A percentile compares a stretch with the other conserved stretches of the same genome.
phyloP scores from a whole-genome alignment of 1,140 invertebrate genomes.

The Leptinotarsa undecemlineata region DNA sequence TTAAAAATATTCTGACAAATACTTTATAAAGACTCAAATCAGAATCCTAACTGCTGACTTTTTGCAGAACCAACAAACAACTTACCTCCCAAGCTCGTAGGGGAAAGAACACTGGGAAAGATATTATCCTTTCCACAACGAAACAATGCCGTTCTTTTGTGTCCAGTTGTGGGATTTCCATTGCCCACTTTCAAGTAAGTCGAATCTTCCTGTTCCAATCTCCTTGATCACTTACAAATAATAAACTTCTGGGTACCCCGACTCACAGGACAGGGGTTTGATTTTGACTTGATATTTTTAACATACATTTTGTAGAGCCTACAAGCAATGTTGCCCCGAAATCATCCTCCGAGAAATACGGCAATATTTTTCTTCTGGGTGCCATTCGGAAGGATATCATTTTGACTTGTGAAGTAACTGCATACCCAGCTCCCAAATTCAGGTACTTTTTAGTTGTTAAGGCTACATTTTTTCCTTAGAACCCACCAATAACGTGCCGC shows the following conservation, averaged over 20 bases:
- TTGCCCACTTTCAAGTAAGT: constrained; percentile 71
- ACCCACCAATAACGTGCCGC: constrained; percentile 68
- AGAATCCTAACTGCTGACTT: constrained; percentile 45
- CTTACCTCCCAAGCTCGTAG: constrained; percentile 59
- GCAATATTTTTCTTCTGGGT: constrained; percentile 70
- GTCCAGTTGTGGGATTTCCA: constrained; percentile 71
- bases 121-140: constrained; percentile 60
- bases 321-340: constrained; percentile 69
- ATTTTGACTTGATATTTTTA: neutral
- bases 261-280: neutral
- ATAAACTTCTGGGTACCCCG: too few species aligned
- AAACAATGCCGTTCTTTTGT: constrained; percentile 53
- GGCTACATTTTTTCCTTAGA: constrained; percentile 57
- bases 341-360: constrained; percentile 67
- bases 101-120: constrained; percentile 55
- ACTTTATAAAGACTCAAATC: neutral
- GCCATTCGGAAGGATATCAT: constrained; percentile 63
- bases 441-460: constrained; percentile 58
- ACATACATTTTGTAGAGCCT: constrained; percentile 61
- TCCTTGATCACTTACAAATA: too few species aligned
- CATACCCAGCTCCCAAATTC: constrained; percentile 69
- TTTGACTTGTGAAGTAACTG: constrained; percentile 69
- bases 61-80: constrained; percentile 62
- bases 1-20: too few species aligned
- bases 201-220: neutral